Evolutionary conservation across 1,140 invertebrate genomes (phyloP), one percentile per base, ranked within the genome.

Genomic region (Drosophila pandora): DNA sequence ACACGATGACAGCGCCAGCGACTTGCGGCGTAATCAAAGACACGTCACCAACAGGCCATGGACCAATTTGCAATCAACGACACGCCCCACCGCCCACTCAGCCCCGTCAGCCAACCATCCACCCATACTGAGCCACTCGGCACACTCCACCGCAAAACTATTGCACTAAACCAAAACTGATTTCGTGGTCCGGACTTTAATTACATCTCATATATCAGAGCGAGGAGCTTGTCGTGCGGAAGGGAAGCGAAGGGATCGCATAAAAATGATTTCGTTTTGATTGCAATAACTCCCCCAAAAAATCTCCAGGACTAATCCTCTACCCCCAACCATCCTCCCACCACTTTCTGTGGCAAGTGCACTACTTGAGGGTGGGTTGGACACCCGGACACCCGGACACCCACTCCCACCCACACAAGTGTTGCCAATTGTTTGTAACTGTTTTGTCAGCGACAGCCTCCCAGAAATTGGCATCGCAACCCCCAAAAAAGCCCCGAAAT

Each of bases 201-300:
- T 90, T 90, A 90, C 82, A 80, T 68, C 81, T 90, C 89, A 90
- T 90, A 90, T 90, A 89, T 90, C 89, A 90, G 78, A 61, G 23
- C 53, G 28, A 37, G 49, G 34, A 49, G 43, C 58, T 74, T 50
- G 52, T 55, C 59, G 57, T 61, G 72, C 61, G 55, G 53, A 77
- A 77, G 58, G 37, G 57, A 25, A 55, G 8, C 34, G 58, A 32
- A 59, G 49, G 69, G 53, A 73, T 75, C 56, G 67, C 84, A 89
- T 85, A 78, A 79, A 79, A 85, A 90, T 90, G 87, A 90, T 90
- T 90, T 90, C 78, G 71, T 89, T 90, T 90, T 90, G 89, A 90
- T 90, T 90, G 89, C 88, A 89, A 90, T 90, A 85, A 89, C 81
- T 68, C 52, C 73, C 72, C 71, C 71, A 71, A 74, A 64, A 71